Base-by-base conservation (phyloP, 2,888 invertebrate species). In the Zaprionus bogoriensis region DNA sequence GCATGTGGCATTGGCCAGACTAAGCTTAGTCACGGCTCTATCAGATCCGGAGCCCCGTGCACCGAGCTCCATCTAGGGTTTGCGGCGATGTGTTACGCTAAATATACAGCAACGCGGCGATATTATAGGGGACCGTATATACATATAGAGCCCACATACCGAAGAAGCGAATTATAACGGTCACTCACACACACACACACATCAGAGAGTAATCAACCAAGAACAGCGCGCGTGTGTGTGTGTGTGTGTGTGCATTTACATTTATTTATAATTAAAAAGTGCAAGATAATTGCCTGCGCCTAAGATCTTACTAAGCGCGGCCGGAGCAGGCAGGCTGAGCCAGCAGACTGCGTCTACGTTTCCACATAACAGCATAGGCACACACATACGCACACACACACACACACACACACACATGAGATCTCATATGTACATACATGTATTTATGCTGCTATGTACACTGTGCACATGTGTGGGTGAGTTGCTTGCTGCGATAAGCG, bases 101-200 rank as follows among this genome's bases (percentile, higher is more conserved):
- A 64, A 30, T 39, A n/a, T n/a, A n/a, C 38, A 39, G 20, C 17
- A 39, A 39, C 19, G 20, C 2, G n/a, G 9, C 20, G n/a, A 23
- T 23, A 72, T 52, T 72, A 70, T 72, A 73, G 61, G 69, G 67
- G 69, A 72, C 69, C 55, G 20, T 61, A 10, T 14, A 14, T 57
- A 10, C 20, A 14, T 57, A 10, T 58, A 27, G 7, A 28, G 44
- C 73, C 72, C 72, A 41, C 60, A 69, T 69, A 20, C 20, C 22
- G 22, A 22, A 28, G 36, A 41, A 14, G 17, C 3, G 45, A 50
- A 50, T 65, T 55, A 66, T 67, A 67, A 72, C 30, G 69, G 67
- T 60, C 32, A 25, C 58, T 14, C 23, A 30, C 42, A 38, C 45
- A 52, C 44, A 28, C 7, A 41, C 22, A 38, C 23, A 27, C 17